Percentiles rank a stretch among this genome's conserved stretches.
Evolutionary conservation across 2,797 vertebrate species (phyloP).

Genomic region (Botia kubotai): DNA sequence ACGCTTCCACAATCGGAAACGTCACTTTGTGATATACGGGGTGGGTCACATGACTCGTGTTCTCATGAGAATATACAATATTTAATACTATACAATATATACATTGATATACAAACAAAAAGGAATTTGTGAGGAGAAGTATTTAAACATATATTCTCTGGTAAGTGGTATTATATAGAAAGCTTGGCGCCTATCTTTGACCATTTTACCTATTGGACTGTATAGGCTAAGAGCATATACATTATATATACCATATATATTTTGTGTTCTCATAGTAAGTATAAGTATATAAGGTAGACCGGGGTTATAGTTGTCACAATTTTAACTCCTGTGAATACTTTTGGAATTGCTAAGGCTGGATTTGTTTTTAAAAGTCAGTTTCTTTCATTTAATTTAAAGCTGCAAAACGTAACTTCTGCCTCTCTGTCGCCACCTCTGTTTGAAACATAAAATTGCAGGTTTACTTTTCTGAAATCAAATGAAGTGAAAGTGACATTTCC

Average conservation of each 20-base stretch:
- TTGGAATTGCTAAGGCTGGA: neutral
- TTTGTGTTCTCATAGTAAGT: too few relatives aligned
- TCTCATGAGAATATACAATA: slow-evolving; percentile 16
- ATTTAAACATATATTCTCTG: neutral
- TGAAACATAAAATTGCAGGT: too few relatives aligned
- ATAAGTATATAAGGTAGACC: neutral
- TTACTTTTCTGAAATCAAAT: too few relatives aligned
- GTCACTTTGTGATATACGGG: slow-evolving; percentile 69
- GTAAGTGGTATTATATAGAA: neutral
- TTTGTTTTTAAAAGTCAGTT: neutral
- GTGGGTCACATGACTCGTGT: slow-evolving; percentile 51
- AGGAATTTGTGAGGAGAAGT: neutral
- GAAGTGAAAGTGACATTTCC: too few relatives aligned
- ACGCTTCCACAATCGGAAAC: slow-evolving; percentile 74
- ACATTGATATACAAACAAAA: slow-evolving; percentile 3
- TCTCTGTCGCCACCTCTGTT: too few relatives aligned
- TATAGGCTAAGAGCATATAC: neutral
- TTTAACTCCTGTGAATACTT: neutral
- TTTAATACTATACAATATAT: too few relatives aligned
- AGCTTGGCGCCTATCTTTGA: neutral
- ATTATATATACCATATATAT: too few relatives aligned
- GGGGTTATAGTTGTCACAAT: neutral
- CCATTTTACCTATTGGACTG: neutral
- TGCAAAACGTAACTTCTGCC: too few relatives aligned
- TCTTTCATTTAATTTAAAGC: too few relatives aligned